These are phyloP conservation scores for Parapsyche elsis DNA, from an alignment of 1,140 invertebrate genomes.

Conservation along the genomic window DNA sequence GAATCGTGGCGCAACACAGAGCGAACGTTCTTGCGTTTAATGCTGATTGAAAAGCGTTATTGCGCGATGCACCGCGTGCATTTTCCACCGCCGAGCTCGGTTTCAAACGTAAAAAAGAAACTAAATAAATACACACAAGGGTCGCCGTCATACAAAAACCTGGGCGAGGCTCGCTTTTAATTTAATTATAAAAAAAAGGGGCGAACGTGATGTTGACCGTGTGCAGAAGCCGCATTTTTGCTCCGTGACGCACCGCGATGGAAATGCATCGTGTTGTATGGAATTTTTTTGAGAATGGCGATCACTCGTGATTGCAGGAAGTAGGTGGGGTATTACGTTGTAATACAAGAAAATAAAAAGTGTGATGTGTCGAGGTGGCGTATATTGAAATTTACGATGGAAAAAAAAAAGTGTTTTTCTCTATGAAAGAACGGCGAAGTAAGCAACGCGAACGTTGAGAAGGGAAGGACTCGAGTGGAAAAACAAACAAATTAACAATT, in stretches of 20 bases:
- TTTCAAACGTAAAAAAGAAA: slow-evolving; percentile 8
- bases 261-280: background rate
- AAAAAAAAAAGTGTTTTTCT: no score
- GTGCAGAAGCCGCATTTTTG: background rate
- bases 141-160: background rate
- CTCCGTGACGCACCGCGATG: background rate
- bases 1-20: no score
- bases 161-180: background rate
- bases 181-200: background rate
- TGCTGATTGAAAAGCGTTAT: slow-evolving; percentile 40
- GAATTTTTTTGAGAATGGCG: background rate
- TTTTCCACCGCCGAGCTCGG: slow-evolving; percentile 4
- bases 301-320: no score
- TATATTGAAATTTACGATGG: no score
- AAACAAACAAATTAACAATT: slow-evolving; percentile 43
- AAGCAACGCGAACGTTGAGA: background rate
- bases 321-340: background rate
- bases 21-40: background rate
- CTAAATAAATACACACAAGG: background rate
- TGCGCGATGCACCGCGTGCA: background rate
- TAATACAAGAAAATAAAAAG: no score
- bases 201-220: background rate
- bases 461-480: background rate
- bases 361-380: no score
- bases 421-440: background rate